phyloP scores from a whole-genome alignment of 2,888 invertebrate species.

The Embidobia sp. region DNA sequence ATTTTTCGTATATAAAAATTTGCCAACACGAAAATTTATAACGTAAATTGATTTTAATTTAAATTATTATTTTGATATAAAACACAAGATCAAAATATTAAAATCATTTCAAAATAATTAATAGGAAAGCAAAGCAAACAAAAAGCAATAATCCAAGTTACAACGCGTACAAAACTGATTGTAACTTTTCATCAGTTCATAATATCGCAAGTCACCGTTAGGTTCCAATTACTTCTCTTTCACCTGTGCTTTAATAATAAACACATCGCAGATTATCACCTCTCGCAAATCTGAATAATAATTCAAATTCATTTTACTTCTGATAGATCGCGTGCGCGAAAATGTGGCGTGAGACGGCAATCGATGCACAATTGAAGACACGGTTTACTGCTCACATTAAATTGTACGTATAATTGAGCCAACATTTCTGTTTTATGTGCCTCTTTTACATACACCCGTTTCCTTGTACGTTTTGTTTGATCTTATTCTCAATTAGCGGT shows the following conservation, averaged over 20 bases:
- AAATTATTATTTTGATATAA: no score
- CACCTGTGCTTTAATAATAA: conserved; percentile 37
- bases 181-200: no score
- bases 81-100: no score
- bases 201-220: no score
- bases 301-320: conserved; percentile 34
- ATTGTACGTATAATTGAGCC: conserved; percentile 7
- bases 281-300: conserved; percentile 14
- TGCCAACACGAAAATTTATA: no score
- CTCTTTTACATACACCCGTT: conserved; percentile 13
- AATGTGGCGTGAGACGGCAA: conserved; percentile 49
- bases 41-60: no score
- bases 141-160: no score
- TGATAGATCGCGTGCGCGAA: conserved; percentile 49
- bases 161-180: no score
- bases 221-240: no score
- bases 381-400: conserved; percentile 12
- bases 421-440: conserved; percentile 16
- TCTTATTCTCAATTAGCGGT: conserved; percentile 25
- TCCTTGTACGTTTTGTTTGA: conserved; percentile 9
- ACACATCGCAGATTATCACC: conserved; percentile 24
- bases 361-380: conserved; percentile 45
- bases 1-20: no score
- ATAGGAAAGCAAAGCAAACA: no score
- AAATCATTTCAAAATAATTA: no score